Evolutionary conservation across 2,888 invertebrate genomes (phyloP).

Genomic region (Labia minor): DNA sequence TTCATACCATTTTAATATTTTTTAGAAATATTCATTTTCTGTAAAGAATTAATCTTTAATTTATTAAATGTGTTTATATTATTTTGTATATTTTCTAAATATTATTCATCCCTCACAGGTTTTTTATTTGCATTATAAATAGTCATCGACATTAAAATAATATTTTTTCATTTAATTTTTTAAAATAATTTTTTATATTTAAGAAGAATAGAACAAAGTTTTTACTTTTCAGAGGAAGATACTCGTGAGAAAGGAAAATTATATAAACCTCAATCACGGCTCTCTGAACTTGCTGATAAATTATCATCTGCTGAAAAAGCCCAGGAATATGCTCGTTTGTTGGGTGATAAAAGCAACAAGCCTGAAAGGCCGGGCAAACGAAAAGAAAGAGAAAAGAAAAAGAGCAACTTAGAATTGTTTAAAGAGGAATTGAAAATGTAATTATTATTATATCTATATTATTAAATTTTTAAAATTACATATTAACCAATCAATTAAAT

Average conservation of each 20-base stretch:
- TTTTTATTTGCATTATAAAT: no score
- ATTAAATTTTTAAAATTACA: conserved; percentile 17
- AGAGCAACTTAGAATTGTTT: conserved; percentile 93
- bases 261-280: conserved; percentile 80
- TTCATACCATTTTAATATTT: neutral
- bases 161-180: no score
- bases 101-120: no score
- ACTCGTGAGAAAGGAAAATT: conserved; percentile 79
- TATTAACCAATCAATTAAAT: conserved; percentile 18
- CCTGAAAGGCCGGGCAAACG: conserved; percentile 45
- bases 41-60: no score
- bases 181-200: no score
- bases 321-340: conserved; percentile 54
- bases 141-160: no score
- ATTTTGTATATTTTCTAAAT: no score
- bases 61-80: no score
- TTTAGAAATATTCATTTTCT: neutral
- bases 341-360: conserved; percentile 47
- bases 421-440: conserved; percentile 95
- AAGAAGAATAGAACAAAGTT: no score
- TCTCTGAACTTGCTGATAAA: conserved; percentile 49
- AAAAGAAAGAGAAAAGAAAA: conserved; percentile 59
- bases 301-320: conserved; percentile 51
- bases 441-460: conserved; percentile 33
- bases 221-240: conserved; percentile 59